Evolutionary conservation across 2,113 vertebrate genomes (phyloP).

Genomic region (Otocyon megalotis): DNA sequence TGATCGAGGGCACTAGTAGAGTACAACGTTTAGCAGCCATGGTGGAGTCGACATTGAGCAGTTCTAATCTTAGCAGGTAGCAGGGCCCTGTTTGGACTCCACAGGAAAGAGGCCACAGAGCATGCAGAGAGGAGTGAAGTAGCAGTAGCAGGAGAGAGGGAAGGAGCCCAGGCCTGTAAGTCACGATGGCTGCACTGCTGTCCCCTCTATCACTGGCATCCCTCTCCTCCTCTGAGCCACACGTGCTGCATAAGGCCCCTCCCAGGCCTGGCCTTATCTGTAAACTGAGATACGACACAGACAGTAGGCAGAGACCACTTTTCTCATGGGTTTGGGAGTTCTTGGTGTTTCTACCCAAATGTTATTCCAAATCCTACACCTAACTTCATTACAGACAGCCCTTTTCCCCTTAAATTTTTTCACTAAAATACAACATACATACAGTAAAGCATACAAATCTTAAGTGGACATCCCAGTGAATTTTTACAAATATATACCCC

Average conservation of each 20-base stretch:
- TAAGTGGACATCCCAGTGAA: background rate
- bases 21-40: background rate
- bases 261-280: background rate
- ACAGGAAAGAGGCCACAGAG: background rate
- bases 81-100: background rate
- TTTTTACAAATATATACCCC: background rate
- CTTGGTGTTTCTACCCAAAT: background rate
- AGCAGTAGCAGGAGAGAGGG: background rate
- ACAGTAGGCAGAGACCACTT: background rate
- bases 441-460: background rate
- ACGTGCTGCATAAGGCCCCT: too few species aligned
- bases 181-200: accelerated
- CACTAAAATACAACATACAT: background rate
- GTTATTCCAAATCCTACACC: background rate
- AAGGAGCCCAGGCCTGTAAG: background rate
- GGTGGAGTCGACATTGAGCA: background rate
- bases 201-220: background rate
- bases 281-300: background rate
- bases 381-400: background rate
- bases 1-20: background rate
- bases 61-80: background rate
- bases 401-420: background rate
- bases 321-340: background rate
- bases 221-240: background rate
- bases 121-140: background rate